phyloP scores from a whole-genome alignment of 2,113 vertebrate species.

The Scomber colias region DNA sequence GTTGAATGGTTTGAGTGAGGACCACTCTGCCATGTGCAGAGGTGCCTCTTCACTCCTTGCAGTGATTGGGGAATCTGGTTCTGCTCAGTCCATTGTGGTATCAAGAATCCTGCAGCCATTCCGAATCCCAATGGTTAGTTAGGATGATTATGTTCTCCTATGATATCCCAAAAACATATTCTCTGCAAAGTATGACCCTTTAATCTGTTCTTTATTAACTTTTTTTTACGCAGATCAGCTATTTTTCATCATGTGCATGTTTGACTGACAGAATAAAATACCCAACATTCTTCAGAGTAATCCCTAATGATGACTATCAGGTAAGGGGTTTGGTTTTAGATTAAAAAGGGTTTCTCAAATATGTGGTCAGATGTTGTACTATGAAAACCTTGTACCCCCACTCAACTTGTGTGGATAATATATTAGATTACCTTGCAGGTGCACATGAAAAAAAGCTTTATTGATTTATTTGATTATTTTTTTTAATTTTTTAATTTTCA shows the following conservation, averaged over 20 bases:
- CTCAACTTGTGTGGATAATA: too few relatives aligned
- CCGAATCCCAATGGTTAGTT: constrained; percentile 83
- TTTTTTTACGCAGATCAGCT: constrained; percentile 78
- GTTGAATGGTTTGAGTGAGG: constrained; percentile 72
- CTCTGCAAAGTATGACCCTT: too few relatives aligned
- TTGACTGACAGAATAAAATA: constrained; percentile 79
- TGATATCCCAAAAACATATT: neutral
- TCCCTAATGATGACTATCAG: constrained; percentile 85
- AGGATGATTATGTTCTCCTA: neutral
- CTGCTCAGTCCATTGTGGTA: constrained; percentile 84
- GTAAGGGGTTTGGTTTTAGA: constrained; percentile 59
- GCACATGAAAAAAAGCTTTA: neutral
- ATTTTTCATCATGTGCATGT: constrained; percentile 84
- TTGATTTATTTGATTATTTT: neutral
- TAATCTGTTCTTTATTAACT: neutral
- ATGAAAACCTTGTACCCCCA: neutral
- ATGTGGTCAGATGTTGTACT: neutral
- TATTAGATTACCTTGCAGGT: neutral
- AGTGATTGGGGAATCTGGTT: constrained; percentile 83
- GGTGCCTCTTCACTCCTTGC: constrained; percentile 72
- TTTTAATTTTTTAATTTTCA: neutral
- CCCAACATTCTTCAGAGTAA: constrained; percentile 84
- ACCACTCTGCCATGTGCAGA: constrained; percentile 60
- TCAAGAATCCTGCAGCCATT: constrained; percentile 83
- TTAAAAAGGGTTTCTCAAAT: neutral